These are phyloP conservation scores for Virgularia gustaviana DNA, from an alignment of 92 coral and sea anemone genomes.

Conservation along the genomic window DNA sequence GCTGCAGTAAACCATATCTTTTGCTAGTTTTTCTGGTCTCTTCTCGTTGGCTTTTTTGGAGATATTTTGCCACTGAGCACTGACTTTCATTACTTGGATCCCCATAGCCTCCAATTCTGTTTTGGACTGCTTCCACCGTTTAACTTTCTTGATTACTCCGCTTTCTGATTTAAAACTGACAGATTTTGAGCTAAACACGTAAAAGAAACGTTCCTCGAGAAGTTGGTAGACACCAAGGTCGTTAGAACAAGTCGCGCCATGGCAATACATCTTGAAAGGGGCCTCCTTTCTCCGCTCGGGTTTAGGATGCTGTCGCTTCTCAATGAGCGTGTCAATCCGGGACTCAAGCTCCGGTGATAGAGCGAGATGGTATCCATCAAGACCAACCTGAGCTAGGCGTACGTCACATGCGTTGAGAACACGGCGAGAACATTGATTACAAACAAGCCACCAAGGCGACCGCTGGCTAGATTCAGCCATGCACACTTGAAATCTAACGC, in stretches of 20 bases:
- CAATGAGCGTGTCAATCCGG: slow-evolving; percentile 6
- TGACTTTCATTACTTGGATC: slow-evolving; percentile 29
- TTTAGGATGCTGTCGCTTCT: slow-evolving; percentile 34
- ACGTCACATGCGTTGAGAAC: slow-evolving; percentile 18
- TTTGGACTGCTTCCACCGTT: slow-evolving; percentile 23
- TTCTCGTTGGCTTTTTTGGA: slow-evolving; percentile 13
- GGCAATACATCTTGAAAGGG: slow-evolving; percentile 37
- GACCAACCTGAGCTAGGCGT: slow-evolving; percentile 21
- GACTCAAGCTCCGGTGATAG: slow-evolving; percentile 29
- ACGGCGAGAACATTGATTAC: not conserved
- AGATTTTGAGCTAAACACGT: slow-evolving; percentile 31
- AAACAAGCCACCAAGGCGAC: slow-evolving; percentile 25
- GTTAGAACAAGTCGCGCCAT: slow-evolving; percentile 8
- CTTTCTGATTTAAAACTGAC: slow-evolving; percentile 20
- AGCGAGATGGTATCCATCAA: slow-evolving; percentile 33
- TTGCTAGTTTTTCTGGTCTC: not conserved
- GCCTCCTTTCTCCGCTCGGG: slow-evolving; percentile 38
- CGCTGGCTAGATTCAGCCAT: not conserved
- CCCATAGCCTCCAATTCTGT: slow-evolving; percentile 29
- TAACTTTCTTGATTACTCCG: slow-evolving; percentile 27
- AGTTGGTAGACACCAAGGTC: slow-evolving; percentile 31
- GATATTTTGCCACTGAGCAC: slow-evolving; percentile 28
- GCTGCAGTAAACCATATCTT: slow-evolving; percentile 67
- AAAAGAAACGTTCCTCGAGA: slow-evolving; percentile 20
- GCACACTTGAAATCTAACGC: no score